A percentile compares a stretch with the other conserved stretches of the same genome.
Conservation (phyloP, 1,140 invertebrate genomes). For the Ephestia elutella region DNA sequence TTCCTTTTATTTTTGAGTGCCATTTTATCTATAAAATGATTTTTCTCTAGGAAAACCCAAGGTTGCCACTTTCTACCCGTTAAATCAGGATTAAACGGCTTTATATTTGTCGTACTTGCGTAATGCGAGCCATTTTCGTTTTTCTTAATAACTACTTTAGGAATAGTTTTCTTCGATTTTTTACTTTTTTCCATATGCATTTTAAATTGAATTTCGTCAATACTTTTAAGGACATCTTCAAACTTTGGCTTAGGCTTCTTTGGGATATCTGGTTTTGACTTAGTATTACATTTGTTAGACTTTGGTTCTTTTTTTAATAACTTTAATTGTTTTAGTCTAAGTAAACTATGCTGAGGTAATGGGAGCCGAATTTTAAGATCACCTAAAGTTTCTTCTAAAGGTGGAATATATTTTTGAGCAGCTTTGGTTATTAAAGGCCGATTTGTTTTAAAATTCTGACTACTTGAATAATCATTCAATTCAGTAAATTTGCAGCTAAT, state of each 20-base stretch:
- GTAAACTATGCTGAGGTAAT: conserved; percentile 61
- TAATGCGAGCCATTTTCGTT: conserved; percentile 68
- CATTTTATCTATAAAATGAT: conserved; percentile 68
- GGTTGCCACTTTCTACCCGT: conserved; percentile 72
- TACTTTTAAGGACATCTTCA: conserved; percentile 71
- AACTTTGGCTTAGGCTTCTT: conserved; percentile 68
- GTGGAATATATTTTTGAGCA: conserved; percentile 71
- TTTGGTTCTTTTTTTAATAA: conserved; percentile 55
- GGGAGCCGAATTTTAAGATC: conserved; percentile 65
- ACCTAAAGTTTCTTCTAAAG: conserved; percentile 47
- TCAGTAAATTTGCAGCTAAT: conserved; percentile 49
- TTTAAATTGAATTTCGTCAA: conserved; percentile 67
- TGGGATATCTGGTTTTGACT: conserved; percentile 27
- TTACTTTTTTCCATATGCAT: conserved; percentile 60
- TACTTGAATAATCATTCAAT: conserved; percentile 36
- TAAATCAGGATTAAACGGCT: conserved; percentile 52
- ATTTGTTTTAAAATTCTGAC: conserved; percentile 32
- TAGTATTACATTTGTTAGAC: conserved; percentile 27
- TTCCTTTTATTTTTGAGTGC: conserved; percentile 50
- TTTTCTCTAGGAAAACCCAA: conserved; percentile 68
- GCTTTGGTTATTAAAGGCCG: conserved; percentile 64
- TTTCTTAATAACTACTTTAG: conserved; percentile 72
- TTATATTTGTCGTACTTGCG: conserved; percentile 47
- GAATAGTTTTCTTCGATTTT: conserved; percentile 54
- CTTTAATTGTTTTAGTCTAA: conserved; percentile 62